Base-by-base conservation (phyloP, 2,113 vertebrate species). In the Gambusia holbrooki region DNA sequence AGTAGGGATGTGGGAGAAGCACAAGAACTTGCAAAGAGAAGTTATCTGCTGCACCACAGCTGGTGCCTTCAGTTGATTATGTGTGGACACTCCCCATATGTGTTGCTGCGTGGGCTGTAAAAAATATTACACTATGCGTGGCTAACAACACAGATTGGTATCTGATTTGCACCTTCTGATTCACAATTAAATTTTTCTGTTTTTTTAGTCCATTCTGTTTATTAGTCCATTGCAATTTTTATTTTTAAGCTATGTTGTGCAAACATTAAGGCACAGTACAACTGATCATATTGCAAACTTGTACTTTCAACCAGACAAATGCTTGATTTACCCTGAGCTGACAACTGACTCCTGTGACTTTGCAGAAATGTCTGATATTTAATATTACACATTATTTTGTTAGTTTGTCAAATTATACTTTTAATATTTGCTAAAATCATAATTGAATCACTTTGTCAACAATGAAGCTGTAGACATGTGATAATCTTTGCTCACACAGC, bases 391-490 rank as follows among this genome's bases (percentile, higher is more conserved):
- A 10, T 58, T 60, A 60, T 15, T 30, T 14, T 78, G 69, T 58
- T 71, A 64, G 48, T 37, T 30, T 28, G 19, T 71, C 29, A 60
- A 17, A 29, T 65, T 42, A 65, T 29, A 35, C 63, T 35, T 71
- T 33, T 67, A 67, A 61, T 51, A 48, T 72, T 51, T 61, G n/a
- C 40, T 62, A 62, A 62, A 67, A 79, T 25, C 65, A 72, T 35
- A 51, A 45, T 61, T 54, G 35, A 22, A 29, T 25, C 65, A n/a
- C 62, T 67, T 48, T 68, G 61, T 73, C 13, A 69, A 19, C 42
- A 19, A 58, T 22, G 22, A 17, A 37, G 32, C 65, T 37, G 17
- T 37, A 54, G 65, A 62, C 54, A 42, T 68, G 4, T 1, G 62
- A 54, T 68, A 2, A 60, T 37, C 1, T 15, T 69, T 60, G 10